phyloP scores from a whole-genome alignment of 2,113 vertebrate species.

The Tretioscincus oriximinensis region DNA sequence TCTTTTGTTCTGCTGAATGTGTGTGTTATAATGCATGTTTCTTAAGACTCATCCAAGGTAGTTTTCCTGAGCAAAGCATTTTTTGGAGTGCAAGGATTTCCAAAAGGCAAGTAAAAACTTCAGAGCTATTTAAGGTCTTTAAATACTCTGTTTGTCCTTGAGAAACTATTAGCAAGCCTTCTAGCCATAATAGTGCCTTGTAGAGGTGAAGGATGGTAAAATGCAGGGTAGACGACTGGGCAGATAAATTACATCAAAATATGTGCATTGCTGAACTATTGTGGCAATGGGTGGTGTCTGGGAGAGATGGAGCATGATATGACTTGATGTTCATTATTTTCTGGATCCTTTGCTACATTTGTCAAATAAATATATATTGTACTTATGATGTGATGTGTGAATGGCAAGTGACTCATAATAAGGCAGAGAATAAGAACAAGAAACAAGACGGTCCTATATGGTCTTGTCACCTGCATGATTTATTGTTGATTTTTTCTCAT shows the following conservation, averaged over 20 bases:
- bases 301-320: background rate
- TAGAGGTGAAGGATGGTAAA: conserved; percentile 4
- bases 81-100: background rate
- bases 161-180: conserved; percentile 9
- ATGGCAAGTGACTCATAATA: background rate
- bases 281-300: background rate
- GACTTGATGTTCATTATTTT: background rate
- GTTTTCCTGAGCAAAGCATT: background rate
- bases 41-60: background rate
- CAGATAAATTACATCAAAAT: conserved; percentile 1
- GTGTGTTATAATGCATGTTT: background rate
- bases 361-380: background rate
- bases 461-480: background rate
- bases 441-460: background rate
- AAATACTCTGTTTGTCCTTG: conserved; percentile 16
- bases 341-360: background rate
- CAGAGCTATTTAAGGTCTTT: conserved; percentile 5
- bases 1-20: too few species aligned
- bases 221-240: background rate
- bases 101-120: conserved; percentile 14
- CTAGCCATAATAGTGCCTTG: conserved; percentile 10
- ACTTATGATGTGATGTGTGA: background rate
- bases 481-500: background rate
- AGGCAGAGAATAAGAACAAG: background rate
- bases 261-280: background rate